A percentile compares a stretch with the other conserved stretches of the same genome.
Conservation (phyloP, 2,888 invertebrate genomes). For the Cerastoderma edule region DNA sequence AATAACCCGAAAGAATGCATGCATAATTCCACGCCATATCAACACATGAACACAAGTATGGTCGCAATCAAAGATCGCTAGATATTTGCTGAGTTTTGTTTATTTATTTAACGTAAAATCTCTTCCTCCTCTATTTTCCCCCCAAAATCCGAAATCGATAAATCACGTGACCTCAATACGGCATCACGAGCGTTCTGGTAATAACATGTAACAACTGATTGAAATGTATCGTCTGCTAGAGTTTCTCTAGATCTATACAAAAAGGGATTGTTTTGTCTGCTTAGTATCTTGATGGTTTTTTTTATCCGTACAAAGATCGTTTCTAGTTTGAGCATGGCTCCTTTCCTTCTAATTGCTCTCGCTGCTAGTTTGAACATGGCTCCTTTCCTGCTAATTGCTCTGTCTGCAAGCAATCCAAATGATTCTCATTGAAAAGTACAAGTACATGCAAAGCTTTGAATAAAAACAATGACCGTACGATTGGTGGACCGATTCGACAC, state of each 20-base stretch:
- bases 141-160: constrained; percentile 27
- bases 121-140: constrained; percentile 4
- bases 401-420: no score
- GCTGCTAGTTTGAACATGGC: not conserved
- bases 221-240: not conserved
- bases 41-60: not conserved
- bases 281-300: no score
- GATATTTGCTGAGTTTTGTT: constrained; percentile 20
- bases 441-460: no score
- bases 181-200: not conserved
- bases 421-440: no score
- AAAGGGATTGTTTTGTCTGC: no score
- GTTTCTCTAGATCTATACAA: no score
- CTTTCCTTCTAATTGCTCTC: constrained; percentile 6
- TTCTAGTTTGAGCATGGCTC: constrained; percentile 2
- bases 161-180: constrained; percentile 4
- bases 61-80: constrained; percentile 16
- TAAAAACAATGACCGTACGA: no score
- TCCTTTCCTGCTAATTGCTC: no score
- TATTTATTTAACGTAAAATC: constrained; percentile 22
- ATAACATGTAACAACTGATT: not conserved
- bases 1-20: constrained; percentile 10
- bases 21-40: constrained; percentile 11
- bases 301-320: no score
- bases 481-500: no score